Evolutionary conservation across 2,113 vertebrate genomes (phyloP), one percentile per base, ranked within the genome.

Genomic region (Nycticebus coucang): DNA sequence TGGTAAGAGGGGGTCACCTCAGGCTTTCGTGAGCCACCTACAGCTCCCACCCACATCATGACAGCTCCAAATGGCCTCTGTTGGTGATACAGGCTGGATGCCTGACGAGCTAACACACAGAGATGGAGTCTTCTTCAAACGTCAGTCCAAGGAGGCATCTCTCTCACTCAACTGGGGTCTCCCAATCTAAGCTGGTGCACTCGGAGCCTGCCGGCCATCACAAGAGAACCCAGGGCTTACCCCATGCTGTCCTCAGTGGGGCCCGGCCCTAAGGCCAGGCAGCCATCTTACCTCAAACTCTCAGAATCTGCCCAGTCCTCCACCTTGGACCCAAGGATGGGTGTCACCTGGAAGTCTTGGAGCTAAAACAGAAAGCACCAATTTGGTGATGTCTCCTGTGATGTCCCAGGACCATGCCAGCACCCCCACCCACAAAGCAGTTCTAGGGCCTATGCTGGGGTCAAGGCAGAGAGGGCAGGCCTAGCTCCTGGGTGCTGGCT

Each of bases 311-410:
- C 98, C 93, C 98, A 97, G 91, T 98, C 97, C 35, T 98, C 98
- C 74, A 98, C 98, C 93, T 98, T 98, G 94, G 98, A 98, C 93
- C 97, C 96, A 64, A 98, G 98, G 37, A 97, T 97, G 1, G 97
- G 98, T 85, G 98, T 99, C 95, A 99, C 98, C 94, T 98, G 98
- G 17, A 99, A 97, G 93, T 99, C 99, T 93, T 98, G 98, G 28
- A 99, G 98, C 99, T 99, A 90, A 84, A 50, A 41, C 94, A 35
- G 18, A 97, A 97, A 80, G 88, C 88, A 41, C 5, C 2, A 17
- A 59, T 17, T 7, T 30, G 35, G 13, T 53, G 30, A 60, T 35
- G 84, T 59, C 74, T 55, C 66, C 57, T 0, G 28, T 26, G 62
- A 37, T 2, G 14, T 22, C 35, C 41, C 83, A 57, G 5, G 60